Conservation (phyloP, 2,797 vertebrate species). For the Oreochromis mossambicus region DNA sequence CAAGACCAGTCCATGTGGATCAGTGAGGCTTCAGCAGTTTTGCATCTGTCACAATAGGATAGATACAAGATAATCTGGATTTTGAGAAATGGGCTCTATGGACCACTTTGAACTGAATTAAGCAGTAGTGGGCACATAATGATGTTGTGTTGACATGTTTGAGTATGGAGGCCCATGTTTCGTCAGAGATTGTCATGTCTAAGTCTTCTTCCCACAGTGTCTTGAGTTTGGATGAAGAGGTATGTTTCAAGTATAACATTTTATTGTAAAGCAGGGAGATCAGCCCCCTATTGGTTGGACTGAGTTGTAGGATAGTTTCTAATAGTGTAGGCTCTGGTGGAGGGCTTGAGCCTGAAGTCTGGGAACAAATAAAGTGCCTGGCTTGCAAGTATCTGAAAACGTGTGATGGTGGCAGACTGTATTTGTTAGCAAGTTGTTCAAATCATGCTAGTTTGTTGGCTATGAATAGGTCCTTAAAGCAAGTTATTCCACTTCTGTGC, state of each 20-base stretch:
- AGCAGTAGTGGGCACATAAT: not conserved
- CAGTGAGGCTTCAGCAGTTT: not conserved
- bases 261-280: not conserved
- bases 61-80: not conserved
- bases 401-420: not conserved
- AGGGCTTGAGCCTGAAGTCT: not conserved
- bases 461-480: not conserved
- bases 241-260: not conserved
- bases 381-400: not conserved
- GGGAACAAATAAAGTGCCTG: not conserved
- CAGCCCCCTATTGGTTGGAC: not conserved
- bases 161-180: not conserved
- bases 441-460: not conserved
- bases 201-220: not conserved
- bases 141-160: not conserved
- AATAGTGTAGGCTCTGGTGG: not conserved
- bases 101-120: not conserved
- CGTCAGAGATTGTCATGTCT: not conserved
- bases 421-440: not conserved
- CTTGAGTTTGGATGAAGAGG: not conserved
- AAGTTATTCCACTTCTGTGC: not conserved
- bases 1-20: not conserved
- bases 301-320: not conserved
- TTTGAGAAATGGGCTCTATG: not conserved
- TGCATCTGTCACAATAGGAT: not conserved